These are phyloP conservation scores for Acanthis flammea DNA, from an alignment of 2,797 vertebrate genomes.

Conservation along the genomic window DNA sequence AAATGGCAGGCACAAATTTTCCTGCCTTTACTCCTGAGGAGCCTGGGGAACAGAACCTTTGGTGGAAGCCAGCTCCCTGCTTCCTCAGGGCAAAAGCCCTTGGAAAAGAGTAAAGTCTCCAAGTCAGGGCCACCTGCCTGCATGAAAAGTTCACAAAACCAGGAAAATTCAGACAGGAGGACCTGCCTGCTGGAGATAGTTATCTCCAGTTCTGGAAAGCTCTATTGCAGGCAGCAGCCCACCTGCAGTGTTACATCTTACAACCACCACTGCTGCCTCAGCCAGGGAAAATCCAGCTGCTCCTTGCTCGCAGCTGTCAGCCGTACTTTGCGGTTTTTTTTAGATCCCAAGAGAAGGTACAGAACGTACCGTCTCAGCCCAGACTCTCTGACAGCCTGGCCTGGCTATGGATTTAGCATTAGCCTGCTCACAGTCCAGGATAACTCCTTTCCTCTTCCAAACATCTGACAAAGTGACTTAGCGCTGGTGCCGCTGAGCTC, in stretches of 20 bases:
- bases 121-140: neutral
- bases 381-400: neutral
- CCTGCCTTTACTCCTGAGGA: neutral
- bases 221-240: neutral
- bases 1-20: neutral
- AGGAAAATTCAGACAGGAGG: neutral
- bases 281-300: neutral
- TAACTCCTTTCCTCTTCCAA: constrained; percentile 12
- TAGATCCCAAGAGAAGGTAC: constrained; percentile 2
- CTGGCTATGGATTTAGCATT: neutral
- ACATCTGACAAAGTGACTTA: neutral
- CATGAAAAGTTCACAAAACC: neutral
- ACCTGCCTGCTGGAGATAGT: neutral
- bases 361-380: neutral
- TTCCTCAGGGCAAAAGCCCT: neutral
- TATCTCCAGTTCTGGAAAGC: neutral
- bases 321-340: neutral
- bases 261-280: neutral
- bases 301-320: neutral
- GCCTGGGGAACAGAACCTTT: neutral
- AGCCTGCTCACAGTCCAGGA: neutral
- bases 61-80: neutral
- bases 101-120: neutral
- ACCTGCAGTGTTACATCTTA: neutral
- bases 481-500: neutral